Conservation (phyloP, 1,140 invertebrate genomes). For the Lasioglossum albipes region DNA sequence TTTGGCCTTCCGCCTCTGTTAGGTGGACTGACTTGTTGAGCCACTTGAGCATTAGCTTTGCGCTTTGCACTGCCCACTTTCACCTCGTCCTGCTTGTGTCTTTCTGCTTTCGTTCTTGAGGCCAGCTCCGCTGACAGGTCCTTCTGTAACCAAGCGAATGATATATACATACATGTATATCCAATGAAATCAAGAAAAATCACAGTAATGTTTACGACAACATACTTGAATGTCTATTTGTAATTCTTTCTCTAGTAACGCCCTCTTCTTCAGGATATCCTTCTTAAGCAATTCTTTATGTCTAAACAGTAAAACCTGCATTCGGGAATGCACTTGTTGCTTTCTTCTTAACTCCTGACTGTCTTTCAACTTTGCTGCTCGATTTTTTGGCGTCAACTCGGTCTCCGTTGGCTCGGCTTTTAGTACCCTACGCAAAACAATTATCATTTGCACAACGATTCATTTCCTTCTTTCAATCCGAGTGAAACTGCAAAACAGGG, state of each 20-base stretch:
- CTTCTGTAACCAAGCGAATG: constrained; percentile 77
- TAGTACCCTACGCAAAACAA: constrained; percentile 57
- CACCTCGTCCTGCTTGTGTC: constrained; percentile 87
- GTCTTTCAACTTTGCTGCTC: constrained; percentile 76
- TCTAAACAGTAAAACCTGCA: constrained; percentile 86
- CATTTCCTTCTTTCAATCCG: no score
- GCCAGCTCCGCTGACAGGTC: constrained; percentile 86
- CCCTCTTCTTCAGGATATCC: constrained; percentile 94
- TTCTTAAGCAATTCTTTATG: constrained; percentile 96
- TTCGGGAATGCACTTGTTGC: constrained; percentile 81
- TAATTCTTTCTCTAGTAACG: constrained; percentile 93
- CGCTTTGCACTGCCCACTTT: constrained; percentile 82
- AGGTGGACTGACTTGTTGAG: constrained; percentile 78
- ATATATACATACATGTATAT: no score
- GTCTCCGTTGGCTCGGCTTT: constrained; percentile 67
- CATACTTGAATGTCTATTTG: constrained; percentile 92
- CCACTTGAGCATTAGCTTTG: constrained; percentile 80
- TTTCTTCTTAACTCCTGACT: constrained; percentile 80
- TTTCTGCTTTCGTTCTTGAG: constrained; percentile 84
- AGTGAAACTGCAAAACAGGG: no score
- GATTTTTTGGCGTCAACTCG: constrained; percentile 71
- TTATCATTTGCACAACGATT: not conserved
- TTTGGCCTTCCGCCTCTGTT: constrained; percentile 73
- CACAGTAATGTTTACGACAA: not conserved
- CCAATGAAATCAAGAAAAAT: no score